Base-by-base conservation (phyloP, 2,888 invertebrate genomes). In the Ichneumoninae sp. region DNA sequence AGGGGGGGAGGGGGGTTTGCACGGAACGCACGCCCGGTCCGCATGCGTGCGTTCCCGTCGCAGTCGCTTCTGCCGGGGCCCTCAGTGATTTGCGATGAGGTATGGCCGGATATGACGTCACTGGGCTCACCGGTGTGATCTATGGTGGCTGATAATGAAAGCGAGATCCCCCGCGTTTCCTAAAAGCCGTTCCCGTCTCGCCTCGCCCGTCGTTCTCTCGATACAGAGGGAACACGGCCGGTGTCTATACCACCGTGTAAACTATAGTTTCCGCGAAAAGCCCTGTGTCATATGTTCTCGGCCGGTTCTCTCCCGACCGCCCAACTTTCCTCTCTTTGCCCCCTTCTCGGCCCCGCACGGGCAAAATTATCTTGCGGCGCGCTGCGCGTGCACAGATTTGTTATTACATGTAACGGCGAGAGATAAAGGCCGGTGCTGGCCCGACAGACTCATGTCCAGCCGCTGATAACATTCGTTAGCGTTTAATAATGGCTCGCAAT, bases 61-160 rank as follows among this genome's bases (percentile, higher is more conserved):
- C 81, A 36, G 71, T 81, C 83, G 73, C 81, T 79, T 83, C 80
- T 76, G 75, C 75, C 78, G 78, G 68, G 75, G 68, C 79, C 76
- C 83, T 83, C 84, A 82, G 87, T 87, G 88, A 87, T 88, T 88
- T 86, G 89, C 89, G 87, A 91, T 92, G 92, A 93, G 89, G 89
- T 90, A 93, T 91, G 91, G 90, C 91, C 93, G 93, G 93, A 93
- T 90, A 90, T 91, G 90, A 90, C 90, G 92, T 92, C 92, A 91
- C 87, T 83, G 89, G 87, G 85, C 88, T 89, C 89, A 88, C 87
- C 81, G 84, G 73, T 50, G 87, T 93, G 93, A 93, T 93, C 90
- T 92, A 93, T 93, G 91, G 90, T 83, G 88, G 88, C 91, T 91
- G 93, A 93, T 93, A 93, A 93, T 93, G 93, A 93, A 92, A 93